Evolutionary conservation across 1,140 invertebrate genomes (phyloP), one percentile per base, ranked within the genome.

Genomic region (Vollenhovia emeryi): DNA sequence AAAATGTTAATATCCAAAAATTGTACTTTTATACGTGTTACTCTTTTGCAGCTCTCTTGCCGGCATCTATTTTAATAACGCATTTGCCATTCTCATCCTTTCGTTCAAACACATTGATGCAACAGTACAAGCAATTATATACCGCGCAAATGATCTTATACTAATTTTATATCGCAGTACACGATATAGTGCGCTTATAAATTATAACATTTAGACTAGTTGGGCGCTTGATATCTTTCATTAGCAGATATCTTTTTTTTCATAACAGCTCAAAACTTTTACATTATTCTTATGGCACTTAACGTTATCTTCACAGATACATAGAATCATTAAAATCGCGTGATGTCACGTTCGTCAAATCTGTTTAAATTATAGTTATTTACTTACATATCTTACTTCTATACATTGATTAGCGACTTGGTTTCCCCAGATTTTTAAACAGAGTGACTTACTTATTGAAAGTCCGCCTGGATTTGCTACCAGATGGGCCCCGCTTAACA

Each of bases 341-440:
- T 62, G 33, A 43, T n/a, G 21, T 30, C 45, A 50, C 15, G 27
- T 60, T 69, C 45, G 27, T 52, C 50, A n/a, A 50, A 1, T 33
- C 55, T 60, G 21, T 13, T 18, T 62, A 45, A 52, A 45, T 60
- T 60, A 52, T 36, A 9, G 50, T 50, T 3, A 60, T 59, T 60
- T 43, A 60, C 55, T 75, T 73, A 62, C 21, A 18, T 74, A 82
- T 55, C 15, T n/a, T n/a, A n/a, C n/a, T 24, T 45, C n/a, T 69
- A 55, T 64, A 59, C 50, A 40, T 78, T 48, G 64, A 78, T 78
- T 78, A 87, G 87, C 87, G 87, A 87, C 30, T 87, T 88, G 33
- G 27, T 88, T 88, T 88, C 82, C 86, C 87, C 87, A 84, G 52
- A 75, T 85, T 66, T 27, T 69, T 9, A 45, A 50, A 50, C 21